A percentile compares a stretch with the other conserved stretches of the same genome.
Evolutionary conservation across 2,797 vertebrate genomes (phyloP).

Genomic region (Parambassis ranga): DNA sequence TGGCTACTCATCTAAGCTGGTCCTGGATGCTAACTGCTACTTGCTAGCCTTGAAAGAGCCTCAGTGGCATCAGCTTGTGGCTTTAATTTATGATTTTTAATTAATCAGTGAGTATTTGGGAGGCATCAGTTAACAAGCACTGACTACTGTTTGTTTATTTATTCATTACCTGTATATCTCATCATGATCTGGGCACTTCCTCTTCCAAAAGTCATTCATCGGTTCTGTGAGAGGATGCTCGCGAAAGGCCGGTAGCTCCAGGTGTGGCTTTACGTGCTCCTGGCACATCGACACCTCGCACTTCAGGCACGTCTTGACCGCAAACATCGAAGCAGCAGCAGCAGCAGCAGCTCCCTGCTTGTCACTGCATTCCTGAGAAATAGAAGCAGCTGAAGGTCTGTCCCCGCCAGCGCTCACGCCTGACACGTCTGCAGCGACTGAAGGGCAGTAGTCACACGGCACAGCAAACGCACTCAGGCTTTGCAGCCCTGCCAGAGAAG

Average conservation of each 20-base stretch:
- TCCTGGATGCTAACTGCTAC: too few relatives aligned
- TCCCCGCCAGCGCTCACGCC: fast-evolving
- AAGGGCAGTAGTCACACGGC: conserved; percentile 73
- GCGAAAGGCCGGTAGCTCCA: conserved; percentile 77
- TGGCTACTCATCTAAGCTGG: too few relatives aligned
- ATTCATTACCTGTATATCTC: conserved; percentile 77
- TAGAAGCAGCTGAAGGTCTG: background rate
- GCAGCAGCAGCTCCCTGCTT: background rate
- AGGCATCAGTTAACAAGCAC: too few relatives aligned
- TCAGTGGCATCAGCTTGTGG: too few relatives aligned
- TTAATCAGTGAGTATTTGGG: too few relatives aligned
- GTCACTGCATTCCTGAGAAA: conserved; percentile 3
- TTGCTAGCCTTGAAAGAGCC: too few relatives aligned
- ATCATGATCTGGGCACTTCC: conserved; percentile 78
- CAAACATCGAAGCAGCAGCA: background rate
- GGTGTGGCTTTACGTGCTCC: conserved; percentile 77
- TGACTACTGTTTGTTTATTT: too few relatives aligned
- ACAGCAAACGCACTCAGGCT: background rate
- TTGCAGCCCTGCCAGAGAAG: background rate
- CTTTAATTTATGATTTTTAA: too few relatives aligned
- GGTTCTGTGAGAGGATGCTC: conserved; percentile 80
- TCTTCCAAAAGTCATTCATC: conserved; percentile 70
- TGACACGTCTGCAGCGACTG: background rate
- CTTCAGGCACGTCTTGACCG: conserved; percentile 81
- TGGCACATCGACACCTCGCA: conserved; percentile 84